A percentile compares a stretch with the other conserved stretches of the same genome.
phyloP scores from a whole-genome alignment of 2,113 vertebrate species.

The Ameiurus melas region DNA sequence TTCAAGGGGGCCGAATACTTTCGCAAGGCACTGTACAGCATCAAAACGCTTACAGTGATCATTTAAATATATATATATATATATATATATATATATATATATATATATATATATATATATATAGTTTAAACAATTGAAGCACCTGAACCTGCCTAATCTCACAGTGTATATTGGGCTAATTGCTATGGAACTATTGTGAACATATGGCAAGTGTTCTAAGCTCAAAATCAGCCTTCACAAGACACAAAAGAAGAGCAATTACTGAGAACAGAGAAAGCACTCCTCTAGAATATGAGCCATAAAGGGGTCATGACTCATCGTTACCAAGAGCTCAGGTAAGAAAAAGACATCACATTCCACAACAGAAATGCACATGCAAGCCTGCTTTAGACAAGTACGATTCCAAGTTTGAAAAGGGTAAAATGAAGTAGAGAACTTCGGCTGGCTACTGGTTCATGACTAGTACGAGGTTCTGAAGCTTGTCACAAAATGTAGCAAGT shows the following conservation, averaged over 20 bases:
- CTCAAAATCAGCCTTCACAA: constrained; percentile 40
- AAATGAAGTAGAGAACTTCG: neutral
- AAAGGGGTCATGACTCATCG: constrained; percentile 50
- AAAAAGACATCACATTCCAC: constrained; percentile 19
- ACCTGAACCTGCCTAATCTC: constrained; percentile 19
- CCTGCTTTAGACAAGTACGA: neutral
- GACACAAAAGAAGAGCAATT: constrained; percentile 57
- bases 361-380: neutral
- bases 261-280: constrained; percentile 44
- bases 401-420: neutral
- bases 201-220: constrained; percentile 55
- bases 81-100: neutral
- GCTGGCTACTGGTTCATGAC: neutral
- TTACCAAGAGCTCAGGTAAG: constrained; percentile 41
- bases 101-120: neutral
- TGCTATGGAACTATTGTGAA: constrained; percentile 40
- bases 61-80: neutral
- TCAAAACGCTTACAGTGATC: neutral
- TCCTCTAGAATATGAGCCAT: constrained; percentile 43
- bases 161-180: neutral
- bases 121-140: neutral
- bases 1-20: too few relatives aligned
- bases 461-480: neutral
- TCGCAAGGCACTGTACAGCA: too few relatives aligned
- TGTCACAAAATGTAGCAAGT: neutral